Conservation (phyloP, 2,113 vertebrate genomes). For the Mionectes macconnelli region DNA sequence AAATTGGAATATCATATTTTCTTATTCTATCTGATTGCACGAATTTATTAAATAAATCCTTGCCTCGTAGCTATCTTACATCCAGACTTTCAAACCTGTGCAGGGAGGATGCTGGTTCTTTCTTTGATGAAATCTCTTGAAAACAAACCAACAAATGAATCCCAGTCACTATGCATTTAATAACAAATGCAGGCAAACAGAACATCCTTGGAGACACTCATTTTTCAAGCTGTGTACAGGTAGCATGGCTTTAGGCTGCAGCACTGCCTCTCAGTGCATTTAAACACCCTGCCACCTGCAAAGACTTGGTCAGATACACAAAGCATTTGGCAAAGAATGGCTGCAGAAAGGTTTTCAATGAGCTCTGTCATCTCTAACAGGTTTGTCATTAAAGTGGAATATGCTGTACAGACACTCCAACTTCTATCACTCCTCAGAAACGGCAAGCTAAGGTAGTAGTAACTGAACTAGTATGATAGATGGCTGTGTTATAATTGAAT, state of each 20-base stretch:
- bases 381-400: not conserved
- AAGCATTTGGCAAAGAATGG: not conserved
- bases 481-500: conserved; percentile 64
- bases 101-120: not conserved
- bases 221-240: not conserved
- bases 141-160: conserved; percentile 24
- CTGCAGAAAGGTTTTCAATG: not conserved
- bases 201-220: not conserved
- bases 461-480: conserved; percentile 48
- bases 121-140: conserved; percentile 9
- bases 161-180: not conserved
- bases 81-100: not conserved
- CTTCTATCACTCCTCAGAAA: not conserved
- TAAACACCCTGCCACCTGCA: not conserved
- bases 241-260: not conserved
- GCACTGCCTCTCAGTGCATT: not conserved
- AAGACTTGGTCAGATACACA: not conserved
- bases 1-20: conserved; percentile 7
- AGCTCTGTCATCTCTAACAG: not conserved
- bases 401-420: not conserved
- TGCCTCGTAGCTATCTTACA: conserved; percentile 17
- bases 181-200: conserved; percentile 13
- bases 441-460: not conserved
- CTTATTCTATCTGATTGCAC: conserved; percentile 18
- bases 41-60: conserved; percentile 41